phyloP scores from a whole-genome alignment of 2,888 invertebrate species.

The Nomada fabriciana region DNA sequence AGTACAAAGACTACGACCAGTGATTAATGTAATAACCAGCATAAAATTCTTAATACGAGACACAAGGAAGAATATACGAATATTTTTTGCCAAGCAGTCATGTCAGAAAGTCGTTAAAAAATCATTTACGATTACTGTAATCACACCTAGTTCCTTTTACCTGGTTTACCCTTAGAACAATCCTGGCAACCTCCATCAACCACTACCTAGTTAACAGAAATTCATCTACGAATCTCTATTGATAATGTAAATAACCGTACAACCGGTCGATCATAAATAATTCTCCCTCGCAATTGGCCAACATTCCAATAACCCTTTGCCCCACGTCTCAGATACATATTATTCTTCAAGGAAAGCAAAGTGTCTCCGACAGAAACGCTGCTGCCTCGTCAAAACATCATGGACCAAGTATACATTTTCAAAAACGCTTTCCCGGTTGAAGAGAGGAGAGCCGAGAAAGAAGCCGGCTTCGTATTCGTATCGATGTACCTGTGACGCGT shows the following conservation, averaged over 20 bases:
- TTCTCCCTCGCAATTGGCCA: neutral
- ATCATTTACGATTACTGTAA: no score
- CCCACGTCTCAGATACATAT: slow-evolving; percentile 29
- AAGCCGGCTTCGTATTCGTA: slow-evolving; percentile 37
- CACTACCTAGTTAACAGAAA: no score
- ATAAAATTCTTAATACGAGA: no score
- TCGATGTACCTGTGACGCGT: slow-evolving; percentile 60
- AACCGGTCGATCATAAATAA: neutral
- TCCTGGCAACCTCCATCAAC: no score
- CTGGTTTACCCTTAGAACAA: no score
- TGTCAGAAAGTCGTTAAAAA: neutral
- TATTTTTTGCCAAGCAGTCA: neutral
- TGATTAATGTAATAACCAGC: no score
- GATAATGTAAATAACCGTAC: neutral
- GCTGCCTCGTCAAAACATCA: slow-evolving; percentile 59
- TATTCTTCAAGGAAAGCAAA: slow-evolving; percentile 62
- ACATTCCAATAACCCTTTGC: neutral
- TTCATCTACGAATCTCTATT: no score
- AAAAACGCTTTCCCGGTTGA: slow-evolving; percentile 33
- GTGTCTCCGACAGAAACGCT: slow-evolving; percentile 71
- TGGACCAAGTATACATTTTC: slow-evolving; percentile 58
- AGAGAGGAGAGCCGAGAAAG: slow-evolving; percentile 7
- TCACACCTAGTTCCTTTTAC: no score
- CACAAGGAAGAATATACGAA: neutral
- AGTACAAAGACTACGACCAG: no score